Percentiles rank a stretch among this genome's conserved stretches.
phyloP scores from a whole-genome alignment of 1,140 invertebrate genomes.

The Magallana ariakensis region DNA sequence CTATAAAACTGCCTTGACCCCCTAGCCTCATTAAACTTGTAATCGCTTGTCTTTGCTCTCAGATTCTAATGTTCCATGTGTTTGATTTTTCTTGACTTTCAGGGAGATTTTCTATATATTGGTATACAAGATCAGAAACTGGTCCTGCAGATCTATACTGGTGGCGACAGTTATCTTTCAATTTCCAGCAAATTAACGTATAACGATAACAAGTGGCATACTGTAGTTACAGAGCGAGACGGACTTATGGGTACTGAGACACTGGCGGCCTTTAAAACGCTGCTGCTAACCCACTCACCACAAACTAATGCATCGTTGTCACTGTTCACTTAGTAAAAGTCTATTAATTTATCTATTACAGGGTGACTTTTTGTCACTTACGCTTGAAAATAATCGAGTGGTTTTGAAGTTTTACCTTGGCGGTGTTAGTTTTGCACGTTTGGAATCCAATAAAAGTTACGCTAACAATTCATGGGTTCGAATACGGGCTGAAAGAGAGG shows the following conservation, averaged over 20 bases:
- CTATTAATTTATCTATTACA: conserved; percentile 74
- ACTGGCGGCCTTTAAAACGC: neutral
- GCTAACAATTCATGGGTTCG: conserved; percentile 91
- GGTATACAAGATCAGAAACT: conserved; percentile 88
- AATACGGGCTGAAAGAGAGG: conserved; percentile 77
- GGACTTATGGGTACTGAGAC: conserved; percentile 53
- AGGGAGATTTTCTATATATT: conserved; percentile 90
- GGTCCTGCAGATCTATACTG: conserved; percentile 85
- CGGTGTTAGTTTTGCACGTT: conserved; percentile 63
- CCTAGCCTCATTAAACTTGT: too few relatives aligned
- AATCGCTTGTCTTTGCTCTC: too few relatives aligned
- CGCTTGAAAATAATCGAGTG: conserved; percentile 87
- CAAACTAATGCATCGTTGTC: conserved; percentile 7
- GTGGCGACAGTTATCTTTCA: conserved; percentile 64
- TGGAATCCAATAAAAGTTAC: conserved; percentile 85
- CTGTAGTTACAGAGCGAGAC: conserved; percentile 84
- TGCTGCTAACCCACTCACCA: conserved; percentile 21
- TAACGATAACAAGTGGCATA: conserved; percentile 90
- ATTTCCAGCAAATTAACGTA: conserved; percentile 85
- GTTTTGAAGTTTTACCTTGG: conserved; percentile 85
- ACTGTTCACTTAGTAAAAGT: conserved; percentile 25
- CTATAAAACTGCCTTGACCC: too few relatives aligned
- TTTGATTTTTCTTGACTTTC: conserved; percentile 59
- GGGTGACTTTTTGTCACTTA: conserved; percentile 89
- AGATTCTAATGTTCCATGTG: conserved; percentile 1